Evolutionary conservation across 2,888 invertebrate species (phyloP).

Genomic region (Apomyelois bistriatella): DNA sequence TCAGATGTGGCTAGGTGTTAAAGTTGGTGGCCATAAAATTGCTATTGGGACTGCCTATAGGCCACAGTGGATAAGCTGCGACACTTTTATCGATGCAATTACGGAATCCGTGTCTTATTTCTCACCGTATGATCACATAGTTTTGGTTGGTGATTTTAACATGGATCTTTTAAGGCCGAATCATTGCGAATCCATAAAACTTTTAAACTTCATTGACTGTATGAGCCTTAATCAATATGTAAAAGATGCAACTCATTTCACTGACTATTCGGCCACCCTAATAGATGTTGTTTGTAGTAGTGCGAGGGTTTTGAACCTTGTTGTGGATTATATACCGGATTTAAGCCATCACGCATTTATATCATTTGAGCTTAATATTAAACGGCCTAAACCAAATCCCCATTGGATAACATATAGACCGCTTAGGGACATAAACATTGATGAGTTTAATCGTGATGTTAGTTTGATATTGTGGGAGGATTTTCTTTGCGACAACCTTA

Average conservation of each 20-base stretch:
- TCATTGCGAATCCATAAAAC: background rate
- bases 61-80: background rate
- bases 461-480: background rate
- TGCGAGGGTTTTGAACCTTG: background rate
- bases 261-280: background rate
- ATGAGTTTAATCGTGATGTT: background rate
- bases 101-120: background rate
- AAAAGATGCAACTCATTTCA: background rate
- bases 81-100: background rate
- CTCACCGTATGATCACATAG: background rate
- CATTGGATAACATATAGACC: background rate
- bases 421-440: background rate
- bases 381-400: background rate
- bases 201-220: background rate
- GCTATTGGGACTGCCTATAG: background rate
- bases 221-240: slow-evolving; percentile 3
- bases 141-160: background rate
- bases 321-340: background rate
- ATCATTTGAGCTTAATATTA: background rate
- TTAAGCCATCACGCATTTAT: background rate
- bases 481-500: background rate
- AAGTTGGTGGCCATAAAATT: background rate
- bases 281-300: slow-evolving; percentile 1
- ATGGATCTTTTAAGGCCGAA: background rate
- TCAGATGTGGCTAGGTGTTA: background rate